Evolutionary conservation across 2,113 vertebrate genomes (phyloP), one percentile per base, ranked within the genome.

Genomic region (Sceloporus undulatus): DNA sequence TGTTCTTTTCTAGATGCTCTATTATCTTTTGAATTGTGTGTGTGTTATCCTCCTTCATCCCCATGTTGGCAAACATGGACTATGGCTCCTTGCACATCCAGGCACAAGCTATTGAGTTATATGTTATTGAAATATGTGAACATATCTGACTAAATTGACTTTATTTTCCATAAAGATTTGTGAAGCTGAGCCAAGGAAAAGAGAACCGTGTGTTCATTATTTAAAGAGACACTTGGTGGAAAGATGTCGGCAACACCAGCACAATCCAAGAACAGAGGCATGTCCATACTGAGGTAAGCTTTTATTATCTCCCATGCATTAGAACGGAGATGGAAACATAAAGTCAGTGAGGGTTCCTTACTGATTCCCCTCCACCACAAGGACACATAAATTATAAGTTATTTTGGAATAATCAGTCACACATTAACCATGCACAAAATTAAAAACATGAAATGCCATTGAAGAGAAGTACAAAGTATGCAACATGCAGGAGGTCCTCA

Each of bases 291-390:
- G 62, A 40, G 34, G 34, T 7, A 83, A 77, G 80, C 42, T 88
- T 62, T 88, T 88, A 88, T 88, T 88, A 54, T 78, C 62, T 56
- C 59, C 59, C n/a, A 77, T 27, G 86, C 56, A n/a, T 76, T 29
- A 83, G 48, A 52, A 40, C 0, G 34, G 59, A 88, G 62, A 70
- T 18, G 16, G 62, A 77, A 88, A 42, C 29, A 56, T 42, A 40
- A 23, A 18, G 54, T 77, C 4, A 29, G 54, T 2, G 0, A 21
- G 38, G 40, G 38, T 23, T 48, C 9, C 10, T 62, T 25, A 38
- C 23, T n/a, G 59, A 73, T 19, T 23, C 40, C 73, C 42, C 0
- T 76, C 71, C 79, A 87, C 86, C 79, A 56, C 38, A 62, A 66
- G 34, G 40, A 10, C 9, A 29, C 40, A 54, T 29, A 82, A 52